phyloP scores from a whole-genome alignment of 2,888 invertebrate species.

The Ennomos erosarius region DNA sequence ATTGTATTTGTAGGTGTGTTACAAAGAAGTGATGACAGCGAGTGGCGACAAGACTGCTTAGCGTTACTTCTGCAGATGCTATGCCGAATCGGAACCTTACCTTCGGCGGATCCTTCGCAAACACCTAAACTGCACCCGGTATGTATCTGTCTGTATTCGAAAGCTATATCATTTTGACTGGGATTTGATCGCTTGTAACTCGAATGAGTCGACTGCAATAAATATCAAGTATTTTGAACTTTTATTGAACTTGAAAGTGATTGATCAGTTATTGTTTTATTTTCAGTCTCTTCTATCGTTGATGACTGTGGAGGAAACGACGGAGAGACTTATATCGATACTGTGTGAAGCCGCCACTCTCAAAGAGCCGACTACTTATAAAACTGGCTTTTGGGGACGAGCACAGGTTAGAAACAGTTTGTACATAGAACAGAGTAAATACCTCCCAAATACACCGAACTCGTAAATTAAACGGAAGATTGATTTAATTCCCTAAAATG shows the following conservation, averaged over 20 bases:
- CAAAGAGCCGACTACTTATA: conserved; percentile 92
- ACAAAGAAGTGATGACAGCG: conserved; percentile 90
- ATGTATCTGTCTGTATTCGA: conserved; percentile 33
- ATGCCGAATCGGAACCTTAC: conserved; percentile 93
- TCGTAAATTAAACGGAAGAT: too few species aligned
- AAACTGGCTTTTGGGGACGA: conserved; percentile 96
- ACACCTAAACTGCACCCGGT: conserved; percentile 88
- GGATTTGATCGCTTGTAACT: too few species aligned
- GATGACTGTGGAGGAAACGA: conserved; percentile 93
- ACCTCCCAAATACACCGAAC: too few species aligned
- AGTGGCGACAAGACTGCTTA: conserved; percentile 98
- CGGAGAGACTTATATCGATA: conserved; percentile 94
- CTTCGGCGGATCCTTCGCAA: conserved; percentile 74
- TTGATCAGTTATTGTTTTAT: conserved; percentile 24
- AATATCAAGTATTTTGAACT: too few species aligned
- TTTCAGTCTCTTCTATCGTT: conserved; percentile 89
- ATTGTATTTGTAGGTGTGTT: conserved; percentile 83
- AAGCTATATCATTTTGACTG: too few species aligned
- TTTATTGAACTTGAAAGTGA: too few species aligned
- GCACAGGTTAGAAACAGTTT: conserved; percentile 87
- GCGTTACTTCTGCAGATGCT: conserved; percentile 94
- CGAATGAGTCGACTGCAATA: too few species aligned
- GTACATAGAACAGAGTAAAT: too few species aligned
- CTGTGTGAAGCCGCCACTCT: conserved; percentile 94
- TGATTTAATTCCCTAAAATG: too few species aligned